Conservation (phyloP, 1,140 invertebrate genomes). For the Drosophila littoralis region DNA sequence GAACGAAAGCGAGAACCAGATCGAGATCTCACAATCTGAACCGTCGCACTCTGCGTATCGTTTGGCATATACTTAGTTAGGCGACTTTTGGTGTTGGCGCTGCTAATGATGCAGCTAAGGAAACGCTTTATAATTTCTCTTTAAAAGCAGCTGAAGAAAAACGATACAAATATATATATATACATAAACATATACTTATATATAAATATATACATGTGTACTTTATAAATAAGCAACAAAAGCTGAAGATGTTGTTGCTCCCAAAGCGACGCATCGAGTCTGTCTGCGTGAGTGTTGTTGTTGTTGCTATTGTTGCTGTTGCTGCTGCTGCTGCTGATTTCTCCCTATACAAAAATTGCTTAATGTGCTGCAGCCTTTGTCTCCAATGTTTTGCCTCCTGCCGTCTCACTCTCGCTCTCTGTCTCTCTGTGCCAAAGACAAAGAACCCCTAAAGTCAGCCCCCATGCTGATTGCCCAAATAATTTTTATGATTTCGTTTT, state of each 20-base stretch:
- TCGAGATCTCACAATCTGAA: constrained; percentile 38
- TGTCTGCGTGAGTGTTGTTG: not conserved
- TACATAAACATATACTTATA: constrained; percentile 12
- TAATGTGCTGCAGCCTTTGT: constrained; percentile 72
- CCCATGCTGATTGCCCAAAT: constrained; percentile 65
- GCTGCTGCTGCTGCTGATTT: constrained; percentile 44
- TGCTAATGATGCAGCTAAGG: constrained; percentile 83
- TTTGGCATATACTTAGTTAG: constrained; percentile 68
- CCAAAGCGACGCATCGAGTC: constrained; percentile 23
- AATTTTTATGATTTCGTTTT: constrained; percentile 74
- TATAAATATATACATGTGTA: constrained; percentile 25
- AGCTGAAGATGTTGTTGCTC: constrained; percentile 70
- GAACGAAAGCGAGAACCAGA: constrained; percentile 13
- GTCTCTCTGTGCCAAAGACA: constrained; percentile 46
- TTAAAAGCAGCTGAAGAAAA: constrained; percentile 64
- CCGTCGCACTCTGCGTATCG: constrained; percentile 37
- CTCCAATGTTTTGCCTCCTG: constrained; percentile 18
- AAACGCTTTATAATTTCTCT: constrained; percentile 83
- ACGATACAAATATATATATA: constrained; percentile 12
- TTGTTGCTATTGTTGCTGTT: constrained; percentile 16
- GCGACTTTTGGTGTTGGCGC: constrained; percentile 82
- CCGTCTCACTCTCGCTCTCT: not conserved
- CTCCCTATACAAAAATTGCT: constrained; percentile 59
- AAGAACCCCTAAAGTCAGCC: constrained; percentile 32
- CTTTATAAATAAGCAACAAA: constrained; percentile 63